Conservation (phyloP, 2,888 invertebrate genomes). For the Drosophila anceps region DNA sequence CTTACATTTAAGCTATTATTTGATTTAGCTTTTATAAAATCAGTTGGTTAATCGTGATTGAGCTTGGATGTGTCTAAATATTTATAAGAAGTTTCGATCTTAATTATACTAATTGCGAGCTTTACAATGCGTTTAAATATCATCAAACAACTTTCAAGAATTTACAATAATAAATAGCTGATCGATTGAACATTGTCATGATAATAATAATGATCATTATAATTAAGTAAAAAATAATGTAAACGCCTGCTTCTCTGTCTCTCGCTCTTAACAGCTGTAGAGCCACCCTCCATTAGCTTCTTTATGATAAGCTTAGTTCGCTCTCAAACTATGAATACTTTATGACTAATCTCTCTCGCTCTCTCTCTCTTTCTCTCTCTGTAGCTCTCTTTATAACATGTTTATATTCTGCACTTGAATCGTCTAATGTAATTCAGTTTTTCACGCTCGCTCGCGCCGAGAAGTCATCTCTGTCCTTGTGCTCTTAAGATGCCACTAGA, state of each 20-base stretch:
- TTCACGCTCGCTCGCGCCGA: not conserved
- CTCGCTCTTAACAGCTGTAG: not conserved
- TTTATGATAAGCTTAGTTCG: not conserved
- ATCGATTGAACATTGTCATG: too few relatives aligned
- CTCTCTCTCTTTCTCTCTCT: not conserved
- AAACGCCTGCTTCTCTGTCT: not conserved
- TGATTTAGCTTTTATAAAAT: not conserved
- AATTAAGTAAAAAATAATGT: too few relatives aligned
- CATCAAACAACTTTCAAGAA: too few relatives aligned
- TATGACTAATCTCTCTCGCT: not conserved
- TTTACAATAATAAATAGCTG: too few relatives aligned
- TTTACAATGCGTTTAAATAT: too few relatives aligned
- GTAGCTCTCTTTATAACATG: not conserved
- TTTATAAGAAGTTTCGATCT: not conserved
- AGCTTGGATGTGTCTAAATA: not conserved
- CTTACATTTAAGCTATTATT: too few relatives aligned
- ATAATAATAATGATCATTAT: too few relatives aligned
- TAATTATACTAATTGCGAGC: too few relatives aligned
- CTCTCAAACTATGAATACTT: not conserved
- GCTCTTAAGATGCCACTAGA: slow-evolving; percentile 1
- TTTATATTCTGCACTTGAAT: not conserved
- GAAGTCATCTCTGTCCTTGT: not conserved
- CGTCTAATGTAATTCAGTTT: slow-evolving; percentile 12
- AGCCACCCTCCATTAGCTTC: not conserved
- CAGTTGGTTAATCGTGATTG: too few relatives aligned